Conservation (phyloP, 2,797 vertebrate genomes). For the Coccyzus lansbergi region DNA sequence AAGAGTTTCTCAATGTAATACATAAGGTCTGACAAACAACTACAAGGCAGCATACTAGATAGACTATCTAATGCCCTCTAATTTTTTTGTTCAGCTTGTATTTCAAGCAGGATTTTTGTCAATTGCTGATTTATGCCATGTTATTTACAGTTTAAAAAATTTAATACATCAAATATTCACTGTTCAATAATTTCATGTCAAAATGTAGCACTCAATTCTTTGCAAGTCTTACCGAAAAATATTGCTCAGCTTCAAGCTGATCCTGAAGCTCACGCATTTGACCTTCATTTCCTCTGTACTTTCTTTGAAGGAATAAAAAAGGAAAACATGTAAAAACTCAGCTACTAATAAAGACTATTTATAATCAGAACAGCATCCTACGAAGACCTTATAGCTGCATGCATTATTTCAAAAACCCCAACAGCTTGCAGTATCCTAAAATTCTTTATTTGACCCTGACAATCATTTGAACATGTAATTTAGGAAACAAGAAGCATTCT, state of each 20-base stretch:
- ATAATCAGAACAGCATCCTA: not conserved
- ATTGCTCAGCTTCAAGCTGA: slow-evolving; percentile 98
- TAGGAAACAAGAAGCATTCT: not conserved
- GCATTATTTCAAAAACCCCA: not conserved
- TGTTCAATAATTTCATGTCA: not conserved
- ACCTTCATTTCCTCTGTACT: slow-evolving; percentile 98
- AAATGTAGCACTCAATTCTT: not conserved
- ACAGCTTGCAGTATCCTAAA: not conserved
- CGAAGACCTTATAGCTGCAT: not conserved
- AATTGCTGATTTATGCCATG: not conserved
- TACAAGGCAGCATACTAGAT: not conserved
- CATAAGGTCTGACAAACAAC: not conserved
- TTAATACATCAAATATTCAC: not conserved
- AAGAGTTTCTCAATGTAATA: not conserved
- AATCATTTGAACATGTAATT: not conserved
- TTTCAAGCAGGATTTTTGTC: not conserved
- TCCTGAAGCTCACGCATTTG: slow-evolving; percentile 99
- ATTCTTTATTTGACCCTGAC: not conserved
- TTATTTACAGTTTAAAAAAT: not conserved
- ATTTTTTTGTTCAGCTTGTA: not conserved
- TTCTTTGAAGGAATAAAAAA: slow-evolving; percentile 76
- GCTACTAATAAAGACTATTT: not conserved
- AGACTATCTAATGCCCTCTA: not conserved
- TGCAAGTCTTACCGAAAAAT: slow-evolving; percentile 92
- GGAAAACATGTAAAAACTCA: not conserved